Base-by-base conservation (phyloP, 2,113 vertebrate species). In the Paratilapia polleni region DNA sequence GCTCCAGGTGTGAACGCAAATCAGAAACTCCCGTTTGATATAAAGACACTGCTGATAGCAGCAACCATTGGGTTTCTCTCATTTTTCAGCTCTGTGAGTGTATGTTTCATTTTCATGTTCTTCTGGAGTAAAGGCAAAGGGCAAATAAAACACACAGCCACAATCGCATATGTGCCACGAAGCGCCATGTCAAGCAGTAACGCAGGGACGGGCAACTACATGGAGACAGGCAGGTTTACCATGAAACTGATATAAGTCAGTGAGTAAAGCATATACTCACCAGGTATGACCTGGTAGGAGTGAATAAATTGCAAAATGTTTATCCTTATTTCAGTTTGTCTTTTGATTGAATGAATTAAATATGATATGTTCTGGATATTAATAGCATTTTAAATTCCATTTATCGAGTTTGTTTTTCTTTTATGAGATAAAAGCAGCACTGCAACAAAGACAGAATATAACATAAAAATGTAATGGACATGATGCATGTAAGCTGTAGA, bases 41-140 rank as follows among this genome's bases (percentile, higher is more conserved):
- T 95, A 73, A 96, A 96, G 82, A 97, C 96, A 0, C 92, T 98
- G 26, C 87, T 94, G 31, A 94, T 98, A 24, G 96, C 97, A 20
- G 91, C 96, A 5, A 96, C 96, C 0, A 97, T 97, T 2, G 97
- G 97, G 3, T 94, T 97, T 57, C 84, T 97, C 31, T 97, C 96
- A 2, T 98, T 98, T 88, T 96, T 97, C 41, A 96, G 97, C 88
- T 97, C 97, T 0, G 97, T 98, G 28, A 93, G 94, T 8, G 56
- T 97, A 8, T 98, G 97, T 83, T 98, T 98, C 31, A 52, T 97
- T 68, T 96, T 97, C 85, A 97, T 98, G 77, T 95, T 97, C 78
- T 93, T 97, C 61, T 98, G 97, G 97, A 97, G 96, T 84, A 97
- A 96, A 66, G 91, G 96, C 88, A 97, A 95, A 80, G 97, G 97